Conservation (phyloP, 2,113 vertebrate species). For the Nannobrachium achirus region DNA sequence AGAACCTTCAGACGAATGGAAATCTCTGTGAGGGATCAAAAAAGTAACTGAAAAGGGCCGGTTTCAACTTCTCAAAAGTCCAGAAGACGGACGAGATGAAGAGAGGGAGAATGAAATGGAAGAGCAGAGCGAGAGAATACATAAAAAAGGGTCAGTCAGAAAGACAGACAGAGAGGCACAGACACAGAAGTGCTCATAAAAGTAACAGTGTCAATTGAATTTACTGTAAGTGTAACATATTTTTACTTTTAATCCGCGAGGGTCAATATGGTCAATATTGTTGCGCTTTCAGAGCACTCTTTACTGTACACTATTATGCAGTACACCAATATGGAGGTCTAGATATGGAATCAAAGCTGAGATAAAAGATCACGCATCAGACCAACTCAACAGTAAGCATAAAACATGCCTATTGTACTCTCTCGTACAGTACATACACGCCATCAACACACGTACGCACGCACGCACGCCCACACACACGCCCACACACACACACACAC, state of each 20-base stretch:
- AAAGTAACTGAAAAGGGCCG: constrained; percentile 23
- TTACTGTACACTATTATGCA: constrained; percentile 12
- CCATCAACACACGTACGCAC: constrained; percentile 69
- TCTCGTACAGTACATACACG: no score
- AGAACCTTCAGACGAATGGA: constrained; percentile 57
- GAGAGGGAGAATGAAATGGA: neutral
- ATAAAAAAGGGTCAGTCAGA: constrained; percentile 35
- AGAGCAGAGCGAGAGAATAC: constrained; percentile 2
- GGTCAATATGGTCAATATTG: no score
- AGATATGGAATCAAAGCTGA: constrained; percentile 19
- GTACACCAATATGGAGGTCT: constrained; percentile 27
- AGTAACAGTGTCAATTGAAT: no score
- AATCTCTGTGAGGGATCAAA: constrained; percentile 44
- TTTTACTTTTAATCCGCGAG: no score
- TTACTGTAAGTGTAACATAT: no score
- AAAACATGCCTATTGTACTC: constrained; percentile 82
- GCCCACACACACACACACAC: no score
- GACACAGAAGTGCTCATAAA: neutral
- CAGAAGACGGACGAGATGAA: constrained; percentile 28
- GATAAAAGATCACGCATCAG: constrained; percentile 47
- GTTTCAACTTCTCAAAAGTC: constrained; percentile 34
- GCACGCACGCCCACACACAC: no score
- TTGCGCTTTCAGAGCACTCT: no score
- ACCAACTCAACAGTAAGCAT: constrained; percentile 49
- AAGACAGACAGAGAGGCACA: constrained; percentile 32